These are phyloP conservation scores for Triops cancriformis DNA, from an alignment of 1,140 invertebrate genomes.

Conservation along the genomic window DNA sequence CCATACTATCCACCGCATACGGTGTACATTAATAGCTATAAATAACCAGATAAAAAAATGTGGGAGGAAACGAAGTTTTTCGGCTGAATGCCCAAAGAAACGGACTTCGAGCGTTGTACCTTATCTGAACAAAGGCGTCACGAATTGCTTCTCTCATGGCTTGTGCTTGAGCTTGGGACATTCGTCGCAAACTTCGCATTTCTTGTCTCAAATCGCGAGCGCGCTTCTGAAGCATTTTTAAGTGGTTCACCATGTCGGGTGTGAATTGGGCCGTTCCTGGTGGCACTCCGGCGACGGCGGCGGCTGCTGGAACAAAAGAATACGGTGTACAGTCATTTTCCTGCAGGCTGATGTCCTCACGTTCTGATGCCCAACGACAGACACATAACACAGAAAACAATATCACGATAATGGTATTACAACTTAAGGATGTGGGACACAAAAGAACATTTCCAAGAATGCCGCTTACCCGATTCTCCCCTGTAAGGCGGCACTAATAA, in stretches of 20 bases:
- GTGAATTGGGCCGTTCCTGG: slow-evolving; percentile 48
- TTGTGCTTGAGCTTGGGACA: slow-evolving; percentile 83
- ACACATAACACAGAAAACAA: background rate
- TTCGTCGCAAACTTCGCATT: slow-evolving; percentile 72
- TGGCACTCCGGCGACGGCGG: background rate
- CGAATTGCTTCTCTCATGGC: slow-evolving; percentile 82
- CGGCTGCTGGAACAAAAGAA: background rate
- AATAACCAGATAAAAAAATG: background rate
- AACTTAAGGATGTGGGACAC: background rate
- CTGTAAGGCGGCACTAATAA: slow-evolving; percentile 20
- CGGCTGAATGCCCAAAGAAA: no score
- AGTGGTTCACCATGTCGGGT: slow-evolving; percentile 70
- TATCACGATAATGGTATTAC: background rate
- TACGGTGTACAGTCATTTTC: slow-evolving; percentile 21
- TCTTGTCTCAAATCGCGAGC: slow-evolving; percentile 81
- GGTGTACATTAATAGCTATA: background rate
- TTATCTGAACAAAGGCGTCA: slow-evolving; percentile 77
- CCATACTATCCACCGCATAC: background rate
- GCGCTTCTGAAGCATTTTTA: slow-evolving; percentile 74
- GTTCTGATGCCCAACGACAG: background rate
- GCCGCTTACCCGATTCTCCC: slow-evolving; percentile 25
- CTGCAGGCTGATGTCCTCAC: slow-evolving; percentile 14
- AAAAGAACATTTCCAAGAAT: background rate
- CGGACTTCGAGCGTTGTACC: slow-evolving; percentile 35
- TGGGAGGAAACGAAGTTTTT: background rate